These are phyloP conservation scores for Chymomyza amoena DNA, from an alignment of 2,888 invertebrate genomes.

Conservation along the genomic window DNA sequence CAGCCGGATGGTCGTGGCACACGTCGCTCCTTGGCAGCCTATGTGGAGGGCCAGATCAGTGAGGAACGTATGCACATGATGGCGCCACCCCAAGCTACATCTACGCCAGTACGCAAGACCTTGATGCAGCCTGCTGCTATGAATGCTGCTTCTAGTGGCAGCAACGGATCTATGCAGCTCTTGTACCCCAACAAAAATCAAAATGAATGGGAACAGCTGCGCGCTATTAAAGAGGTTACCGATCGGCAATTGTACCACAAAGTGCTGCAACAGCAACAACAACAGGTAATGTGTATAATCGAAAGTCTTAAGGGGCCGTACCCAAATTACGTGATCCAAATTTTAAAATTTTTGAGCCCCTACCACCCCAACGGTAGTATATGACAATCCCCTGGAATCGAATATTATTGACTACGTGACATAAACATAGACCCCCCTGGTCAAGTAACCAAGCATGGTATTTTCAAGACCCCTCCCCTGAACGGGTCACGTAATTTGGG, in stretches of 20 bases:
- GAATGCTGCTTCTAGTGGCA: too few relatives aligned
- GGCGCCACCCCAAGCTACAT: slow-evolving; percentile 39
- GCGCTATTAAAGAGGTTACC: slow-evolving; percentile 76
- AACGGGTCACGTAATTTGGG: too few relatives aligned
- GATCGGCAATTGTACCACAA: slow-evolving; percentile 75
- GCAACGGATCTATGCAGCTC: slow-evolving; percentile 6
- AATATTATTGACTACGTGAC: too few relatives aligned
- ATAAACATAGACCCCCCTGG: too few relatives aligned
- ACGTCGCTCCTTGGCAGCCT: slow-evolving; percentile 31
- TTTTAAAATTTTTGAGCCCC: too few relatives aligned
- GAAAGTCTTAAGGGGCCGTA: too few relatives aligned
- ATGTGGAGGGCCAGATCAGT: neutral
- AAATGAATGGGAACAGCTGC: slow-evolving; percentile 74
- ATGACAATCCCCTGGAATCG: too few relatives aligned
- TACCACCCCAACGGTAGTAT: too few relatives aligned
- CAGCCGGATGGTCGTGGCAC: slow-evolving; percentile 57
- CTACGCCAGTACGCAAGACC: slow-evolving; percentile 43
- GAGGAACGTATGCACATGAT: slow-evolving; percentile 9
- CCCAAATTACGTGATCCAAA: too few relatives aligned
- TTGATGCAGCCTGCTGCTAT: slow-evolving; percentile 2
- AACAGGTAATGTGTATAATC: neutral
- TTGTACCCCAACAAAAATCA: slow-evolving; percentile 40
- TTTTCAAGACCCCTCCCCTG: too few relatives aligned
- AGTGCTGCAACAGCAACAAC: slow-evolving; percentile 70
- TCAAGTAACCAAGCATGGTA: too few relatives aligned